These are phyloP conservation scores for Henricia sp. DNA, from an alignment of 53 echinoderm and acorn worm genomes.

Conservation along the genomic window DNA sequence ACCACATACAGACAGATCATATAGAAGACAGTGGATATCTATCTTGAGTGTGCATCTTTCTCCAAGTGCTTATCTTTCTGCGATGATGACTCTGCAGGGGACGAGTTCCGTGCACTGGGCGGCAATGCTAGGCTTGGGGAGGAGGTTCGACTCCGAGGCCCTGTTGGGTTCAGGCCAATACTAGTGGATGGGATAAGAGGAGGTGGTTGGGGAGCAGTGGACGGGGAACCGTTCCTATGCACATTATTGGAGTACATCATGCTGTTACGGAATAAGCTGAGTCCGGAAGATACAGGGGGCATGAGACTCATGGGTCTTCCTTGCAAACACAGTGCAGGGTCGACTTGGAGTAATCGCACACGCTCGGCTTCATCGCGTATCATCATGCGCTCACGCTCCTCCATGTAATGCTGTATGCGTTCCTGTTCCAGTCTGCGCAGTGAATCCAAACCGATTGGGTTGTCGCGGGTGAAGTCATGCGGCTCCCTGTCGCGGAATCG, in stretches of 20 bases:
- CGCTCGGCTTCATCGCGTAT: conserved; percentile 84
- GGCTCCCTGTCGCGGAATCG: conserved; percentile 94
- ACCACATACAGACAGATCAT: background rate
- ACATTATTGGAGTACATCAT: conserved; percentile 76
- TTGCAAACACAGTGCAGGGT: conserved; percentile 58
- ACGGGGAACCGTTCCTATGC: conserved; percentile 91
- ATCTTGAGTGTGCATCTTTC: conserved; percentile 87
- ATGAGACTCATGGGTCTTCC: conserved; percentile 58
- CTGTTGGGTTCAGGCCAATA: conserved; percentile 47
- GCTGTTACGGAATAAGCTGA: conserved; percentile 79
- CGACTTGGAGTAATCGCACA: conserved; percentile 79
- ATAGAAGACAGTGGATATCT: conserved; percentile 3
- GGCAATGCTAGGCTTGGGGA: conserved; percentile 70
- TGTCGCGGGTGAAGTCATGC: conserved; percentile 96
- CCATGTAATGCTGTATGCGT: conserved; percentile 88
- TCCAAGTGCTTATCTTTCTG: conserved; percentile 79
- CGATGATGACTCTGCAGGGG: conserved; percentile 66
- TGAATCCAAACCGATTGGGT: conserved; percentile 81
- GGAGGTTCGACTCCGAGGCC: conserved; percentile 58
- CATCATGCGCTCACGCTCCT: conserved; percentile 78
- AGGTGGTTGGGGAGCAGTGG: conserved; percentile 84
- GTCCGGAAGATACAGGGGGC: conserved; percentile 63
- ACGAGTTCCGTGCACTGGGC: conserved; percentile 78
- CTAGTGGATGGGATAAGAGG: conserved; percentile 85
- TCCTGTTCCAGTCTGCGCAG: conserved; percentile 85